Evolutionary conservation across 2,113 vertebrate species (phyloP), one percentile per base, ranked within the genome.

Genomic region (Arvicanthis niloticus): DNA sequence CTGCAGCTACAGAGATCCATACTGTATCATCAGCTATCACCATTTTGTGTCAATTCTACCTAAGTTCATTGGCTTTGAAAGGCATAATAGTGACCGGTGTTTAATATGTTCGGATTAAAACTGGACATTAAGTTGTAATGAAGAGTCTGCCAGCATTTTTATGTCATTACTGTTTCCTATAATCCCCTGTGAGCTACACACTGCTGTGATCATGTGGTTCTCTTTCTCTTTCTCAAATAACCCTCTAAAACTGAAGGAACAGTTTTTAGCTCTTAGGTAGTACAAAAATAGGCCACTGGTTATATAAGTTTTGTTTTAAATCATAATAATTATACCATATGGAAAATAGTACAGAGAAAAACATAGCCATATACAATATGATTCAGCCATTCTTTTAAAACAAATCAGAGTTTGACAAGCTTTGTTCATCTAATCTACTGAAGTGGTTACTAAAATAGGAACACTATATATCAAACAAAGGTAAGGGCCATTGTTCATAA

Each of bases 341-440:
- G 96, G 56, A 65, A 75, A 87, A 89, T 0, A 56, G 24, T 13
- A 70, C 31, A 80, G 51, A 96, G 51, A 53, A 95, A 86, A 48
- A 73, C 2, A 76, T 0, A 77, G 76, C 34, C 85, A 40, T 6
- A n/a, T 7, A 53, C n/a, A 89, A 93, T 42, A 72, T 40, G 60
- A 92, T 67, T 76, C 48, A 68, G 37, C 5, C 48, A 95, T 91
- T 91, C 80, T 80, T 58, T 97, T 95, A 68, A 96, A 89, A 92
- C 37, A 58, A 93, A 75, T 19, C 45, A 73, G 21, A n/a, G 10
- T 70, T 95, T 73, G 72, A 94, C 0, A 88, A 76, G n/a, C 19
- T 85, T 84, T 53, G 45, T 77, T 95, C 75, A 56, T 60, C 80
- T 92, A 22, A 93, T 92, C 24, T 56, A 42, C 77, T 92, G 9